phyloP scores from a whole-genome alignment of 2,888 invertebrate genomes.

The Leptothorax acervorum region DNA sequence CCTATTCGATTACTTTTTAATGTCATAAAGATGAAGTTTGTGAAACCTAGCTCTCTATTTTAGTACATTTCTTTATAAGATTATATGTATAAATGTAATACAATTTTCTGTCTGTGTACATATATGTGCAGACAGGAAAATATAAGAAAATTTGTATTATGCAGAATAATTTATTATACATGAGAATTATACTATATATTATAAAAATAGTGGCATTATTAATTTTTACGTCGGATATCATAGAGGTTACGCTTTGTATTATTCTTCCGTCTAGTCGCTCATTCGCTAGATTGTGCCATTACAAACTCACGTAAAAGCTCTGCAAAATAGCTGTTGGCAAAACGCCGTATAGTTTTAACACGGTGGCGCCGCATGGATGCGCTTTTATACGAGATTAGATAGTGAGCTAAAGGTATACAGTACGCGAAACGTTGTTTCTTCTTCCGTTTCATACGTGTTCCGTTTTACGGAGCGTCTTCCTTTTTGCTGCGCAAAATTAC shows the following conservation, averaged over 20 bases:
- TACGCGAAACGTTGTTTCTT: conserved; percentile 3
- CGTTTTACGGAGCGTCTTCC: neutral
- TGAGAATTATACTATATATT: neutral
- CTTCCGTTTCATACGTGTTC: conserved; percentile 22
- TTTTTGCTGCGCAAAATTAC: conserved; percentile 16
- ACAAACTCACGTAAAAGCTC: conserved; percentile 37
- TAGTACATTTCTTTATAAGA: neutral
- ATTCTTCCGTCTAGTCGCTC: neutral
- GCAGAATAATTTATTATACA: neutral
- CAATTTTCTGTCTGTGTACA: no score
- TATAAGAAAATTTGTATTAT: neutral
- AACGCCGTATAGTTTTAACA: conserved; percentile 15
- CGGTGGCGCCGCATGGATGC: neutral
- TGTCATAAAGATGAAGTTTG: neutral
- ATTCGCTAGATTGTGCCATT: conserved; percentile 30
- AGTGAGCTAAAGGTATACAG: conserved; percentile 17
- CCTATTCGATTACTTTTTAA: neutral
- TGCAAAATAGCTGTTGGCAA: conserved; percentile 18
- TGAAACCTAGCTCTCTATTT: neutral
- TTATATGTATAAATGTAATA: no score
- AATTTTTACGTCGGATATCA: neutral
- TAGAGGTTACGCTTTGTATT: neutral
- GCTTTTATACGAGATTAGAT: conserved; percentile 19
- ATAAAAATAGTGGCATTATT: neutral
- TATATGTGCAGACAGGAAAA: no score